Evolutionary conservation across 2,113 vertebrate genomes (phyloP), one percentile per base, ranked within the genome.

Genomic region (Corythoichthys haematopterus): DNA sequence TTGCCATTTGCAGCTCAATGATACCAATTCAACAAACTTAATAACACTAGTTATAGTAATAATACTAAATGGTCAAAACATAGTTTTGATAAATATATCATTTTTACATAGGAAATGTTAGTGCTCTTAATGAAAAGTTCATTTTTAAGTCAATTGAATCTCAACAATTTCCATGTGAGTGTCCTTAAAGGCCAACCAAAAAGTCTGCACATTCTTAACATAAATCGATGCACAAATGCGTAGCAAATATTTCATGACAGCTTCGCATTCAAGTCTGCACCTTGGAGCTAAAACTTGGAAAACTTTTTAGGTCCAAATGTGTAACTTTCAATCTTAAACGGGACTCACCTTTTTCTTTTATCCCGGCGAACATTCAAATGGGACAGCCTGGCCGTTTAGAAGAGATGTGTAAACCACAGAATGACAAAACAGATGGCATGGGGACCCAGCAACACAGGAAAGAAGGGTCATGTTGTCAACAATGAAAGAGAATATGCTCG

Each of bases 261-360:
- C 47, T 67, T 47, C 43, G 4, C 53, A 65, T 43, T 47, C 51
- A 47, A 13, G 59, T 64, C 35, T 38, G 57, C 4, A 46, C 66
- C 40, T 64, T 48, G 57, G 33, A 46, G 61, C 57, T 70, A 40
- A 59, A 36, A 14, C 8, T 35, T 56, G 35, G 4, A n/a, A 63
- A 63, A 43, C 60, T 64, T 64, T 15, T 43, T 7, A 64, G 46
- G 4, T 40, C 13, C 35, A 20, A 45, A 65, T 66, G 14, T 0
- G 43, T 36, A 28, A 33, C 64, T 65, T 55, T 59, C 68, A 74
- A 81, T 78, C 80, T 76, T 68, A 69, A 69, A 79, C 70, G 52
- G 61, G 67, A 88, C 88, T 89, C 80, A 89, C 88, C 86, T 84
- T 80, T 62, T 20, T 7, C 62, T 81, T 55, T 77, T 63, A 71